Evolutionary conservation across 2,797 vertebrate genomes (phyloP), one percentile per base, ranked within the genome.

Genomic region (Orestias chungarensis): DNA sequence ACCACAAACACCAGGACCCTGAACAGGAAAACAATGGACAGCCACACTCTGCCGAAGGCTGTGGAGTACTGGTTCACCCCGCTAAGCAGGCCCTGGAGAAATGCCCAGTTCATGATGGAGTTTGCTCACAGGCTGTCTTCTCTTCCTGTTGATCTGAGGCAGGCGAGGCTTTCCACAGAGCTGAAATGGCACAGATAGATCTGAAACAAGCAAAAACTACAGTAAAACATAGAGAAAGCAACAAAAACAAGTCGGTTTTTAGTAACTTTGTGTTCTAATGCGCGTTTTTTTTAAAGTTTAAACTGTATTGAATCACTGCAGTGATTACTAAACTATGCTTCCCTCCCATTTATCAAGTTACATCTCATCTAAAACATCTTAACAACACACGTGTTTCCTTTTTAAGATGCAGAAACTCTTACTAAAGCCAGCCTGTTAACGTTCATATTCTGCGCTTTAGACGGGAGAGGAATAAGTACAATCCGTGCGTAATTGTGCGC

Each of bases 31-130:
- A 99, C 96, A 0, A 99, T 74, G 0, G 98, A 97, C 64, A 99
- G 95, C 98, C 98, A 99, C 54, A 99, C 92, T 54, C 96, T 95
- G 8, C 98, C 96, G 0, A 99, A 98, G 29, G 95, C 97, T 0
- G 98, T 99, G 73, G 98, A 98, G 86, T 97, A 98, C 46, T 96
- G 96, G 93, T 99, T 99, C 83, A 97, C 96, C 0, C 96, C 96
- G 0, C 93, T 97, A 75, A 99, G 92, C 87, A 99, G 95, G 64
- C 91, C 92, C 89, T 99, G 94, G 2, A 99, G 96, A 76, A 94
- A 82, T 1, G 87, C 91, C 98, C 98, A 99, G 93, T 99, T 99
- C 98, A 99, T 99, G 89, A 71, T 47, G 77, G 74, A 62, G 43
- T 71, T 59, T 79, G 78, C 52, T 90, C 75, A 86, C 79, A 43